These are phyloP conservation scores for Trichomalopsis sarcophagae DNA, from an alignment of 1,140 invertebrate species.

Conservation along the genomic window DNA sequence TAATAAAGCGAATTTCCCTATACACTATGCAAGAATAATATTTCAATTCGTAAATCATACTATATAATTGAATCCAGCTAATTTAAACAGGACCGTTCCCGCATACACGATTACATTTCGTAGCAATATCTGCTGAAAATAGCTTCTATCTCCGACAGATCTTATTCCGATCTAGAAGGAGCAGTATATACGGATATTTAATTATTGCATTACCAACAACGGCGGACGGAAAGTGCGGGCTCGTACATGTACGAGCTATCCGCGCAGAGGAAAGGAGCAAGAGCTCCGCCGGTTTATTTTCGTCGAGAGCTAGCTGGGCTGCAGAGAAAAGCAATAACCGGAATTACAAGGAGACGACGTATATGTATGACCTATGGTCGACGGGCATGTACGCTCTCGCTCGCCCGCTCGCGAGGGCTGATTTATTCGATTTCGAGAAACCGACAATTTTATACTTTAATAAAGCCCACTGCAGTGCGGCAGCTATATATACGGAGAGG, in stretches of 20 bases:
- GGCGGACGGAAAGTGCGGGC: too few species aligned
- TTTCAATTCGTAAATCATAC: too few species aligned
- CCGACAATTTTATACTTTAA: conserved; percentile 40
- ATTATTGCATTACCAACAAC: background rate
- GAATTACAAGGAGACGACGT: background rate
- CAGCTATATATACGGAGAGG: too few species aligned
- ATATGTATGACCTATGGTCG: background rate
- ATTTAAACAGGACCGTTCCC: too few species aligned
- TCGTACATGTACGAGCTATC: too few species aligned
- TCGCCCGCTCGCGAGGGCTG: background rate
- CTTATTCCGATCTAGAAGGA: too few species aligned
- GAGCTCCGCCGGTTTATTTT: background rate
- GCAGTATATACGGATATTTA: background rate
- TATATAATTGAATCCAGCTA: too few species aligned
- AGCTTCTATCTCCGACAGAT: too few species aligned
- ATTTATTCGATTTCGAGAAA: conserved; percentile 36
- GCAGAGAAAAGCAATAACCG: conserved; percentile 30
- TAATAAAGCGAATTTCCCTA: too few species aligned
- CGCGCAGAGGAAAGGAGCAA: background rate
- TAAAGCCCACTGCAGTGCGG: background rate
- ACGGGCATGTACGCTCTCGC: background rate
- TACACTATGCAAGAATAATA: too few species aligned
- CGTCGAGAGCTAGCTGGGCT: background rate
- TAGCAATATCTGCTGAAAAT: too few species aligned
- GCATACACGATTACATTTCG: too few species aligned